phyloP scores from a whole-genome alignment of 2,888 invertebrate species.

The Carterocephalus palaemon region DNA sequence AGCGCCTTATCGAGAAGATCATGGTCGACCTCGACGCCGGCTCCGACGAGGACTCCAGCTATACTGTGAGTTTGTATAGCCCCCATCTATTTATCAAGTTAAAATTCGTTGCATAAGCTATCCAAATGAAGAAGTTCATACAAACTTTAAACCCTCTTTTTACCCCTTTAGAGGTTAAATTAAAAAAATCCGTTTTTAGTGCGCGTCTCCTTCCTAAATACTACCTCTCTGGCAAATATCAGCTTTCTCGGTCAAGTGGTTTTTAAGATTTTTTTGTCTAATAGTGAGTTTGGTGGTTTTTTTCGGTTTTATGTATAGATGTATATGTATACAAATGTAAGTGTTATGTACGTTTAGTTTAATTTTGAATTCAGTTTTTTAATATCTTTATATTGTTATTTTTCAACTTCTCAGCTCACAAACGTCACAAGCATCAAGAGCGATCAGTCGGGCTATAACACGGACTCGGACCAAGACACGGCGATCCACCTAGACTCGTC shows the following conservation, averaged over 20 bases:
- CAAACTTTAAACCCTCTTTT: background rate
- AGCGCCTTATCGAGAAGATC: slow-evolving; percentile 70
- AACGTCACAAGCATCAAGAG: slow-evolving; percentile 54
- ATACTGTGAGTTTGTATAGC: slow-evolving; percentile 49
- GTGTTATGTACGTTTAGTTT: no score
- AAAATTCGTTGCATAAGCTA: background rate
- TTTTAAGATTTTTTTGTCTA: no score
- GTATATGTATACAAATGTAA: no score
- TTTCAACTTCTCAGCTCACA: slow-evolving; percentile 51
- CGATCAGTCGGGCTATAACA: slow-evolving; percentile 43
- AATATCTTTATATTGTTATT: no score
- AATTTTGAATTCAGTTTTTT: no score
- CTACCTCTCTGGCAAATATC: no score
- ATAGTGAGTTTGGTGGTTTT: no score
- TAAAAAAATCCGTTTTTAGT: background rate
- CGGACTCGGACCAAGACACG: slow-evolving; percentile 54
- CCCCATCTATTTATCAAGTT: no score
- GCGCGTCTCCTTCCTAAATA: background rate
- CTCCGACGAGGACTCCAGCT: slow-evolving; percentile 63
- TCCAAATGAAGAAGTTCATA: background rate
- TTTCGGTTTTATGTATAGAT: no score
- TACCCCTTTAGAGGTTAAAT: background rate
- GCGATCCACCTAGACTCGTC: slow-evolving; percentile 35
- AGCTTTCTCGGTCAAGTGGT: no score
- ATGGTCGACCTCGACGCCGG: slow-evolving; percentile 65